Evolutionary conservation across 2,113 vertebrate genomes (phyloP).

Genomic region (Eudyptes chrysolophus): DNA sequence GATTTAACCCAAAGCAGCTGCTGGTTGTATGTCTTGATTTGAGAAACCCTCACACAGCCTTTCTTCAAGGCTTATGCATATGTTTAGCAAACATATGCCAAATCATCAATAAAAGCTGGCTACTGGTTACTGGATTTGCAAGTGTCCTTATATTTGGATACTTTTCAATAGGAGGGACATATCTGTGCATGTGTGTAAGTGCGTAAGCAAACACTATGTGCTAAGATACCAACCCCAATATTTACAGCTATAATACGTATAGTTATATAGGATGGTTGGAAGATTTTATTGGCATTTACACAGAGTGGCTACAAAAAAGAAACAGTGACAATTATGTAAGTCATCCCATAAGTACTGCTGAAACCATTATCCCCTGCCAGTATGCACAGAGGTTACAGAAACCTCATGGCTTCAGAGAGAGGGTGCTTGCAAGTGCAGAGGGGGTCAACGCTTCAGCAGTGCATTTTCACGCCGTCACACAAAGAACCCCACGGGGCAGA

Average conservation of each 20-base stretch:
- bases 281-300: background rate
- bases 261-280: background rate
- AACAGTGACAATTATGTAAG: background rate
- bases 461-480: background rate
- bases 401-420: background rate
- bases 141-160: background rate
- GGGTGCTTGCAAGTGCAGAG: background rate
- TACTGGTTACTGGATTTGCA: background rate
- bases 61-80: background rate
- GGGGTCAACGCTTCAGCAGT: background rate
- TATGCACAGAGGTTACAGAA: background rate
- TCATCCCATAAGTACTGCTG: background rate
- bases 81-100: constrained; percentile 6
- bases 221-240: background rate
- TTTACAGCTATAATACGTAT: background rate
- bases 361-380: background rate
- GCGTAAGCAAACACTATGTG: background rate
- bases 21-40: background rate
- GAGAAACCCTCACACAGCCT: background rate
- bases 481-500: background rate
- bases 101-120: constrained; percentile 2
- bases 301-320: background rate
- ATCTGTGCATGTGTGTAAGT: background rate
- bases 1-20: constrained; percentile 34
- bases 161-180: background rate